Conservation (phyloP, 37 sponge, comb jelly and placozoan species). For the Cladorhizidae sp. region DNA sequence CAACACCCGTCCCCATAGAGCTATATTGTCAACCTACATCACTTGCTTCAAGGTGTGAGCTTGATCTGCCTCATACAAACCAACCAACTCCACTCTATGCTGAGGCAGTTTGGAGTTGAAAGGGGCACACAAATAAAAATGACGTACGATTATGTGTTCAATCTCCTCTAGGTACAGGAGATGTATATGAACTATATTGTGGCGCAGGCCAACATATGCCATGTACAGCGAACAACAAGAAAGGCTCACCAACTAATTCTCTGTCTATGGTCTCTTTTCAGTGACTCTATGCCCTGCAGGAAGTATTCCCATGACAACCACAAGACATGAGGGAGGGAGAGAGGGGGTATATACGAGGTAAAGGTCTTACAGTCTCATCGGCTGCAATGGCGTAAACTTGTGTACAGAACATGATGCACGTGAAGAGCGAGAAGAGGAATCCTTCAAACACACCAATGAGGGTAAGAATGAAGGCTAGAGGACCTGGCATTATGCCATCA, state of each 20-base stretch:
- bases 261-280: slow-evolving; percentile 73
- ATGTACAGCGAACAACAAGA: background rate
- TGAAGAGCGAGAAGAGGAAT: slow-evolving; percentile 95
- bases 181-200: background rate
- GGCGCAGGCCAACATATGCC: too few relatives aligned
- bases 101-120: background rate
- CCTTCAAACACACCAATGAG: slow-evolving; percentile 90
- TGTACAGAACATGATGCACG: slow-evolving; percentile 96
- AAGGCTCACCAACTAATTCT: slow-evolving; percentile 44
- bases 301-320: background rate
- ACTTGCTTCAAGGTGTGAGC: background rate
- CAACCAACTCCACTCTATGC: too few relatives aligned
- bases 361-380: slow-evolving; percentile 91
- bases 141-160: too few relatives aligned
- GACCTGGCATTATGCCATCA: slow-evolving; percentile 80
- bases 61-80: too few relatives aligned
- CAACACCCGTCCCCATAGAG: background rate
- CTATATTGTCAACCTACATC: too few relatives aligned
- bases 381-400: slow-evolving; percentile 92
- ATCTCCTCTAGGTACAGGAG: too few relatives aligned
- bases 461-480: slow-evolving; percentile 84
- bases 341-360: background rate
- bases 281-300: slow-evolving; percentile 80
- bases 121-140: too few relatives aligned
- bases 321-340: background rate